Evolutionary conservation across 2,113 vertebrate species (phyloP).

Genomic region (Cromileptes altivelis): DNA sequence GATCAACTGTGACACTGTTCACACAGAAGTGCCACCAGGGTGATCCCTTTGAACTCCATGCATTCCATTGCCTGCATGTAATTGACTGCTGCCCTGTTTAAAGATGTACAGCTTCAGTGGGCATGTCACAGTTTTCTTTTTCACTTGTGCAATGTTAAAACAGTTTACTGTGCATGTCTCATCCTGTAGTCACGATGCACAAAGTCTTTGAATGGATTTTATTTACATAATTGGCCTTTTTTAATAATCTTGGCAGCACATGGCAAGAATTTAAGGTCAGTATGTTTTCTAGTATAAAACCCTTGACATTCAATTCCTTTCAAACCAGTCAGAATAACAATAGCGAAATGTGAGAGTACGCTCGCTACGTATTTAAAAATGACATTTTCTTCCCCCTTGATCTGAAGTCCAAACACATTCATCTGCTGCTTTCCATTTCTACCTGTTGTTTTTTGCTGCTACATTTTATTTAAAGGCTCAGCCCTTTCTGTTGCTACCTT

Average conservation of each 20-base stretch:
- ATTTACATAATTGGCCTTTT: neutral
- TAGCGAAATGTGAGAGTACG: neutral
- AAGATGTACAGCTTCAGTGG: neutral
- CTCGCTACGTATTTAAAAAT: neutral
- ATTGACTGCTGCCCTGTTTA: neutral
- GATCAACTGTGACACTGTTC: neutral
- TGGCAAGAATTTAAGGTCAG: neutral
- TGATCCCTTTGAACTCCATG: neutral
- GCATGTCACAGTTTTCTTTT: neutral
- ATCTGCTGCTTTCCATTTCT: slow-evolving; percentile 14
- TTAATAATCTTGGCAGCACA: neutral
- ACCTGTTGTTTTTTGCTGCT: slow-evolving; percentile 2
- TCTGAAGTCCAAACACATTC: neutral
- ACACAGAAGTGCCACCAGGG: neutral
- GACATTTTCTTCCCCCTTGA: neutral
- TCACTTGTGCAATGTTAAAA: neutral
- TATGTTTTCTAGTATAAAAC: neutral
- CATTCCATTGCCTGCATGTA: neutral
- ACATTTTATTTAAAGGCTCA: slow-evolving; percentile 13
- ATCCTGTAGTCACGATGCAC: neutral
- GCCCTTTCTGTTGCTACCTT: slow-evolving; percentile 25
- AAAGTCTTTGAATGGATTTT: neutral
- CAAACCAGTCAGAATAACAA: neutral
- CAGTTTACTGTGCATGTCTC: neutral
- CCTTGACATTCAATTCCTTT: neutral